These are phyloP conservation scores for Tinamus major DNA, from an alignment of 2,797 vertebrate genomes.

Conservation along the genomic window DNA sequence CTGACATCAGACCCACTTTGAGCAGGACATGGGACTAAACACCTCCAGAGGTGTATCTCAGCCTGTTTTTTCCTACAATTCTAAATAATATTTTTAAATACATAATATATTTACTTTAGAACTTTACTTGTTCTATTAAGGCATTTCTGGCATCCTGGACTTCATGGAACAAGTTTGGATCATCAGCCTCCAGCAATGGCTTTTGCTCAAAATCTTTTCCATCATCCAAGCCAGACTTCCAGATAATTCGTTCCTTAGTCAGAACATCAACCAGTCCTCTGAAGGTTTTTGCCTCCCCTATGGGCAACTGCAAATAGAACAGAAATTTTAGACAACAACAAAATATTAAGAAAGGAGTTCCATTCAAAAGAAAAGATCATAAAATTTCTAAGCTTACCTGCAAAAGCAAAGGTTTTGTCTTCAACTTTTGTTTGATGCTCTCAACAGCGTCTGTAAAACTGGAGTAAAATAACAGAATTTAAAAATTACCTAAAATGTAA, in stretches of 20 bases:
- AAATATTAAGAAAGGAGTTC: not conserved
- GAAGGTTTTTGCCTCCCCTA: slow-evolving; percentile 90
- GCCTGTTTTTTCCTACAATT: not conserved
- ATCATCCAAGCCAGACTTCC: slow-evolving; percentile 82
- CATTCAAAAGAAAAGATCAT: not conserved
- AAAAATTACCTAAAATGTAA: slow-evolving; percentile 1
- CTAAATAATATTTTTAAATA: slow-evolving; percentile 14
- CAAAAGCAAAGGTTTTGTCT: slow-evolving; percentile 89
- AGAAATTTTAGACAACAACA: not conserved
- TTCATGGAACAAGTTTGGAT: slow-evolving; percentile 83
- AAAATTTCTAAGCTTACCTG: slow-evolving; percentile 84
- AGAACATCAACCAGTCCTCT: slow-evolving; percentile 91
- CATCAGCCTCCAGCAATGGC: slow-evolving; percentile 77
- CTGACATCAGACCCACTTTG: not conserved
- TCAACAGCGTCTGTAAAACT: slow-evolving; percentile 90
- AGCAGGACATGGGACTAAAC: not conserved
- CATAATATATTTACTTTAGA: slow-evolving; percentile 73
- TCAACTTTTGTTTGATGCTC: slow-evolving; percentile 92
- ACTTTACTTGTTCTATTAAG: slow-evolving; percentile 94
- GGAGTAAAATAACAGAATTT: slow-evolving; percentile 17
- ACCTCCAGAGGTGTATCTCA: not conserved
- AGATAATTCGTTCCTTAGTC: slow-evolving; percentile 86
- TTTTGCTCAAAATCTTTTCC: slow-evolving; percentile 86
- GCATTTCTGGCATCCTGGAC: slow-evolving; percentile 85
- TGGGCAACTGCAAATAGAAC: slow-evolving; percentile 83